These are phyloP conservation scores for Holothuria scabra DNA, from an alignment of 53 echinoderm and acorn worm species.

Conservation along the genomic window DNA sequence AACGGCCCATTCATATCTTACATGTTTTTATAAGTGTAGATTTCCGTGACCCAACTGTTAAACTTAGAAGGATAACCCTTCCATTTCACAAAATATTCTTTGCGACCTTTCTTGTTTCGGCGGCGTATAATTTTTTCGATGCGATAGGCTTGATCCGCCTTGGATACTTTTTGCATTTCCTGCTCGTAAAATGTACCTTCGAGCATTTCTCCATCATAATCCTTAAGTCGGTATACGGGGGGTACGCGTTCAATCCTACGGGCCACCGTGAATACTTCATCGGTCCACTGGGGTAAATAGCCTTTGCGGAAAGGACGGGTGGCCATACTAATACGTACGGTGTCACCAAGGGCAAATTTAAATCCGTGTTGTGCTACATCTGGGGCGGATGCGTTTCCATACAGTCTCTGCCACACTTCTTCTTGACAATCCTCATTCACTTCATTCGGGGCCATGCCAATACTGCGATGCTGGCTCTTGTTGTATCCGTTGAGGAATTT, in stretches of 20 bases:
- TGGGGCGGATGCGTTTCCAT: neutral
- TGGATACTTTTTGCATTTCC: conserved; percentile 42
- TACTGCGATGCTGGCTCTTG: conserved; percentile 33
- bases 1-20: neutral
- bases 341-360: neutral
- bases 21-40: conserved; percentile 8
- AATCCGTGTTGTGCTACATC: neutral
- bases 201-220: conserved; percentile 5
- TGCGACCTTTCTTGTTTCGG: neutral
- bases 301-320: conserved; percentile 51
- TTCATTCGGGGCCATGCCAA: conserved; percentile 26
- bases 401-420: conserved; percentile 43
- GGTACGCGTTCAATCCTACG: neutral
- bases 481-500: conserved; percentile 22
- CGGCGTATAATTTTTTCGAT: conserved; percentile 35
- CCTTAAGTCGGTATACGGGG: conserved; percentile 41
- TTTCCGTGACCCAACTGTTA: neutral
- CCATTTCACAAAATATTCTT: conserved; percentile 41
- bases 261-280: conserved; percentile 47
- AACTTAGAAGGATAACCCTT: conserved; percentile 1
- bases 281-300: conserved; percentile 52
- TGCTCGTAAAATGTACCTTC: conserved; percentile 16
- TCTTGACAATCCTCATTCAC: conserved; percentile 28
- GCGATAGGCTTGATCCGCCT: conserved; percentile 11
- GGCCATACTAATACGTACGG: conserved; percentile 21